Conservation (phyloP, 1,140 invertebrate genomes). For the Hyposmocoma kahamanoa region DNA sequence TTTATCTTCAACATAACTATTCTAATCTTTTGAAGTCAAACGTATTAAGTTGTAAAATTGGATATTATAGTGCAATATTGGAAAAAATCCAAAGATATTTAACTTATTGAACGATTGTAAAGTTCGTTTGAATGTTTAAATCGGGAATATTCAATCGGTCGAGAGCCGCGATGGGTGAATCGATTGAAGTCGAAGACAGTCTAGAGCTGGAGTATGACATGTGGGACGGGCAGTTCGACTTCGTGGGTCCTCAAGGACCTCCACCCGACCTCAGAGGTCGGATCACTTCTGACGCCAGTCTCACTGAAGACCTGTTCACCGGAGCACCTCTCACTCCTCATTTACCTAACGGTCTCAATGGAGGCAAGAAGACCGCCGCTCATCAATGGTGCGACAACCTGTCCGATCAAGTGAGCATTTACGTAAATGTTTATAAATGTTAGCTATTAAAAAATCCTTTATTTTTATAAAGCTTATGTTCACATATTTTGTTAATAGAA, state of each 20-base stretch:
- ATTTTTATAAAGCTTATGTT: too few species aligned
- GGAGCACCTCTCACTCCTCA: constrained; percentile 62
- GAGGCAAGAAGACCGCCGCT: constrained; percentile 72
- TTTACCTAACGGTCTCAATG: constrained; percentile 64
- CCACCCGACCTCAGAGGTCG: constrained; percentile 31
- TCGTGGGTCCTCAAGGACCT: constrained; percentile 77
- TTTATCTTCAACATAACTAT: constrained; percentile 37
- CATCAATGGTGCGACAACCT: constrained; percentile 75
- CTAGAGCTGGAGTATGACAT: constrained; percentile 86
- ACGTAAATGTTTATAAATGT: constrained; percentile 3
- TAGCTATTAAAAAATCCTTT: too few species aligned
- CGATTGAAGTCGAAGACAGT: constrained; percentile 69
- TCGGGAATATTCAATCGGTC: constrained; percentile 58
- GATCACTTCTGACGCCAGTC: constrained; percentile 48
- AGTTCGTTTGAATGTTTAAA: constrained; percentile 57
- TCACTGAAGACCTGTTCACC: constrained; percentile 66
- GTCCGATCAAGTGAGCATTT: constrained; percentile 69
- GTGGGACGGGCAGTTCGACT: constrained; percentile 91
- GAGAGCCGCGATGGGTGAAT: constrained; percentile 53
- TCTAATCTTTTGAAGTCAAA: constrained; percentile 55
- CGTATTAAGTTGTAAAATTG: background rate
- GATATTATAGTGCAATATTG: constrained; percentile 42
- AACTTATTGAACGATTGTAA: constrained; percentile 20
- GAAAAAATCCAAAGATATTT: constrained; percentile 47
- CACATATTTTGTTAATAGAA: too few species aligned